Percentiles rank a stretch among this genome's conserved stretches.
These are phyloP conservation scores for Venturia canescens DNA, from an alignment of 1,140 invertebrate genomes.

Conservation along the genomic window DNA sequence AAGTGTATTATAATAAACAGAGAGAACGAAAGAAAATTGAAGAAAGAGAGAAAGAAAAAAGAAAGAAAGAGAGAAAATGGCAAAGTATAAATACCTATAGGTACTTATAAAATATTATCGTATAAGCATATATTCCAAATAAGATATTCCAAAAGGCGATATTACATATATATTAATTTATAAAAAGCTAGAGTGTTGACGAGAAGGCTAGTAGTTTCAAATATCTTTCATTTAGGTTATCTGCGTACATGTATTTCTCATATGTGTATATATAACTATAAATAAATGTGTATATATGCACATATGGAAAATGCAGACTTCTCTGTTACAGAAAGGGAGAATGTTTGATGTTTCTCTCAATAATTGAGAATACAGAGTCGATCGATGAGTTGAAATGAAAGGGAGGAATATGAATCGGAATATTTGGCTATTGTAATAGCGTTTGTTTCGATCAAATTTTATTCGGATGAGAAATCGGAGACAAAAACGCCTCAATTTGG, in stretches of 20 bases:
- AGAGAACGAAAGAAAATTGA: not conserved
- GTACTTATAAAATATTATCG: constrained; percentile 54
- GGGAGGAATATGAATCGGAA: too few relatives aligned
- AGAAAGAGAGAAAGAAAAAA: not conserved
- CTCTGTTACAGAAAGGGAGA: not conserved
- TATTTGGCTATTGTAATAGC: too few relatives aligned
- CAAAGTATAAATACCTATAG: constrained; percentile 50
- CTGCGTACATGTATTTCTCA: too few relatives aligned
- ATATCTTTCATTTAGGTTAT: constrained; percentile 40
- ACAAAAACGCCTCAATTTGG: too few relatives aligned
- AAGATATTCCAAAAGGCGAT: constrained; percentile 64
- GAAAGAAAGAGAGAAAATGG: constrained; percentile 19
- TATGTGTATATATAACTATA: constrained; percentile 17
- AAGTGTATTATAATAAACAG: constrained; percentile 44
- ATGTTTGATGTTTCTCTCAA: constrained; percentile 23
- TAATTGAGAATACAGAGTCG: not conserved
- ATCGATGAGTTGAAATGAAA: not conserved
- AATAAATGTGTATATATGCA: not conserved
- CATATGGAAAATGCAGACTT: constrained; percentile 33
- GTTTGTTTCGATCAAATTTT: too few relatives aligned
- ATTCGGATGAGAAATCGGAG: too few relatives aligned
- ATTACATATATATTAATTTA: constrained; percentile 61
- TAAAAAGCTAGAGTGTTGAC: constrained; percentile 35
- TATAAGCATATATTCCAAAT: constrained; percentile 52
- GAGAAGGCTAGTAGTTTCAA: constrained; percentile 34